Conservation (phyloP, 2,797 vertebrate species). For the Alfaro cultratus region DNA sequence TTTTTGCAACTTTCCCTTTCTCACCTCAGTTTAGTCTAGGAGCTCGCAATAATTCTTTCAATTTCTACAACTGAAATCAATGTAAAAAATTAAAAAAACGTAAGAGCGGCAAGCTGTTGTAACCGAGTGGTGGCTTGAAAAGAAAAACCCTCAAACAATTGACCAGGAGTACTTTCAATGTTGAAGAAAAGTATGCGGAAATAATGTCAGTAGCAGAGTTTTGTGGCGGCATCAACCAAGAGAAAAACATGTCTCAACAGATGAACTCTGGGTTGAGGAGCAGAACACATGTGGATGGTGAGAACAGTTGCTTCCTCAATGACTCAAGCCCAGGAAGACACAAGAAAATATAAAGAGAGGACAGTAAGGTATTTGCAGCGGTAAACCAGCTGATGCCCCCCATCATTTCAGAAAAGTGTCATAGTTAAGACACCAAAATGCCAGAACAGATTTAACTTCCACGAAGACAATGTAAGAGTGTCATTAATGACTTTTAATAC, state of each 20-base stretch:
- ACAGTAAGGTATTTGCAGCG: background rate
- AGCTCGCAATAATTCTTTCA: background rate
- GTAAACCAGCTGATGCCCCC: background rate
- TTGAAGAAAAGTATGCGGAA: background rate
- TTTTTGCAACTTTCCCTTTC: background rate
- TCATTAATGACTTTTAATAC: background rate
- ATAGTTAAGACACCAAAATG: background rate
- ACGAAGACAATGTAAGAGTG: background rate
- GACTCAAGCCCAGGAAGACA: background rate
- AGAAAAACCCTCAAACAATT: background rate
- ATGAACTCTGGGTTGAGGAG: background rate
- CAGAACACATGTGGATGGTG: no score
- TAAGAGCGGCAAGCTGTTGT: background rate
- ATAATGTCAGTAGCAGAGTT: background rate
- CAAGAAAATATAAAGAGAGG: background rate
- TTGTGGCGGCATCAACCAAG: background rate
- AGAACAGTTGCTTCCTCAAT: background rate
- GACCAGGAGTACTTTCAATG: background rate
- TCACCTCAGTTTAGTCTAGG: background rate
- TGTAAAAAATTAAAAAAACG: constrained; percentile 16
- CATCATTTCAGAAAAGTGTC: background rate
- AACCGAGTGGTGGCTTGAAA: background rate
- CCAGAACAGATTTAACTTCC: background rate
- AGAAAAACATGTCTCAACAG: background rate
- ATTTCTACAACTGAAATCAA: constrained; percentile 10